Conservation (phyloP, 2,888 invertebrate species). For the Sinodicranocentrus sp. region DNA sequence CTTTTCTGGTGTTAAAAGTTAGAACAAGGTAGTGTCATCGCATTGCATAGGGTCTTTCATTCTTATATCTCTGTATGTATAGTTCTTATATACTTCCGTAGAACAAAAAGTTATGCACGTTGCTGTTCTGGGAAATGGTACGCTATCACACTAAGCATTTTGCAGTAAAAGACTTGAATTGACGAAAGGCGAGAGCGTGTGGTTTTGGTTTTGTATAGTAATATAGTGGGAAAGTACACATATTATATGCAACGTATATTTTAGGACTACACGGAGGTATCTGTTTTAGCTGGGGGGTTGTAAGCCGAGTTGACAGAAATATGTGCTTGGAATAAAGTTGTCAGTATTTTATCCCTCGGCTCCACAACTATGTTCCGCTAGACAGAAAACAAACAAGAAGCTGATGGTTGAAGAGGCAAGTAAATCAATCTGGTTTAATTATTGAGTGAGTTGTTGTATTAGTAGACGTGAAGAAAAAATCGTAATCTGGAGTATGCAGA, state of each 20-base stretch:
- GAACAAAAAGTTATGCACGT: not conserved
- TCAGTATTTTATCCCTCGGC: constrained; percentile 70
- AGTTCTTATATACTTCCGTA: not conserved
- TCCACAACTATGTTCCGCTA: constrained; percentile 71
- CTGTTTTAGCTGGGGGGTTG: constrained; percentile 69
- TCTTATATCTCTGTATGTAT: not conserved
- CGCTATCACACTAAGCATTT: constrained; percentile 43
- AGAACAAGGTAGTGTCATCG: constrained; percentile 67
- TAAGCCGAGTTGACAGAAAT: constrained; percentile 70
- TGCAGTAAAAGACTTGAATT: constrained; percentile 60
- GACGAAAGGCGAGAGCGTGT: constrained; percentile 55
- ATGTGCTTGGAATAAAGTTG: constrained; percentile 70
- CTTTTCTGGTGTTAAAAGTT: constrained; percentile 62
- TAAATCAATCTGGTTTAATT: constrained; percentile 75
- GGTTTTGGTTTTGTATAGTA: constrained; percentile 66
- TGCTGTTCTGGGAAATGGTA: not conserved
- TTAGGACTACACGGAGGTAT: constrained; percentile 30
- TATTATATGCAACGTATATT: constrained; percentile 1
- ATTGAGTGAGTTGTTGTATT: constrained; percentile 69
- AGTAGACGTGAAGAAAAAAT: constrained; percentile 42
- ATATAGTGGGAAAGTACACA: not conserved
- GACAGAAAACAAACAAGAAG: constrained; percentile 70
- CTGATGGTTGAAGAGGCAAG: constrained; percentile 69
- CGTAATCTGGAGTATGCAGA: constrained; percentile 17
- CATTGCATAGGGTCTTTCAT: no score